Conservation (phyloP, 1,140 invertebrate genomes). For the Pristionchus pacificus region DNA sequence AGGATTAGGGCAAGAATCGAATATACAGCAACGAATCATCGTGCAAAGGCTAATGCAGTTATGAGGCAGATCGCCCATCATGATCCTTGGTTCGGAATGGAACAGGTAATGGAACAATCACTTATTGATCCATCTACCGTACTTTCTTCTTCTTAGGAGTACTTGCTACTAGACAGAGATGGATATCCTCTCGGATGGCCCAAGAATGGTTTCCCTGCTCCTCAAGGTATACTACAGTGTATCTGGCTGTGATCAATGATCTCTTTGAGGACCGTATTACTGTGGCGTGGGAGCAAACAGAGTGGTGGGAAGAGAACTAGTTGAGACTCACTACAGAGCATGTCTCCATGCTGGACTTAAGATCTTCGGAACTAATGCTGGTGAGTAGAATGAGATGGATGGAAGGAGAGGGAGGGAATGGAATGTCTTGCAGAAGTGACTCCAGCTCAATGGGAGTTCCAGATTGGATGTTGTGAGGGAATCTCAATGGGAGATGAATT, state of each 20-base stretch:
- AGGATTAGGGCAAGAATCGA: slow-evolving; percentile 42
- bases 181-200: slow-evolving; percentile 86
- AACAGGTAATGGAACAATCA: slow-evolving; percentile 74
- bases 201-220: slow-evolving; percentile 82
- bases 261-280: slow-evolving; percentile 76
- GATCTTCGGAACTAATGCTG: slow-evolving; percentile 81
- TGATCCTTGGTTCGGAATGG: slow-evolving; percentile 89
- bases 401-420: too few species aligned
- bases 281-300: slow-evolving; percentile 88
- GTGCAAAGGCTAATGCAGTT: slow-evolving; percentile 71
- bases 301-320: slow-evolving; percentile 83
- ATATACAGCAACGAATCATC: slow-evolving; percentile 69
- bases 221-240: slow-evolving; percentile 61
- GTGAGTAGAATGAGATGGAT: slow-evolving; percentile 60
- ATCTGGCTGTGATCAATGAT: background rate
- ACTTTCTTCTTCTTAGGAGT: slow-evolving; percentile 69
- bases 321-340: slow-evolving; percentile 72
- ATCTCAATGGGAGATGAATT: slow-evolving; percentile 79
- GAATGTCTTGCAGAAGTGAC: slow-evolving; percentile 32
- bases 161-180: slow-evolving; percentile 80
- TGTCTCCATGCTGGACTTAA: slow-evolving; percentile 82
- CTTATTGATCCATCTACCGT: slow-evolving; percentile 60
- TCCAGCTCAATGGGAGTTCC: slow-evolving; percentile 60
- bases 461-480: slow-evolving; percentile 67
- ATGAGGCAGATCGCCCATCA: slow-evolving; percentile 70